Conservation (phyloP, 1,140 invertebrate genomes). For the Conus betulinus region DNA sequence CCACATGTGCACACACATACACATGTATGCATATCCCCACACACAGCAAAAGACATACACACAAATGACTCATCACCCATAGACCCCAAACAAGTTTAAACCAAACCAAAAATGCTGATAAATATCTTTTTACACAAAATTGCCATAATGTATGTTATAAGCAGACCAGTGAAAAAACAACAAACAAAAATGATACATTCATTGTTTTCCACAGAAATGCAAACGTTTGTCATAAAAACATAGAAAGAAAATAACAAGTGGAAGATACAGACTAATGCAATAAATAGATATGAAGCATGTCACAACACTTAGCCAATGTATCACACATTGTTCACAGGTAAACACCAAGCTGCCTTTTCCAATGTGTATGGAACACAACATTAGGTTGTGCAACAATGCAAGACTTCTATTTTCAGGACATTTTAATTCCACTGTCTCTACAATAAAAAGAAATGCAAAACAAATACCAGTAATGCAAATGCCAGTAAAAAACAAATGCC, state of each 20-base stretch:
- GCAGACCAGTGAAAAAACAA: neutral
- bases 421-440: too few relatives aligned
- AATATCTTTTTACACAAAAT: neutral
- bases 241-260: neutral
- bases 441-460: too few relatives aligned
- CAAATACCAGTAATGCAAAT: too few relatives aligned
- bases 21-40: neutral
- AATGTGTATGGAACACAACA: neutral
- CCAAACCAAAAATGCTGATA: neutral
- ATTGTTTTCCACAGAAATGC: too few relatives aligned
- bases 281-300: neutral
- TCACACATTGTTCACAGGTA: neutral
- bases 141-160: neutral
- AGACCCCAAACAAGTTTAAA: neutral
- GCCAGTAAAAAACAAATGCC: too few relatives aligned
- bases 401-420: neutral
- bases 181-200: neutral
- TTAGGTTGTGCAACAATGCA: slow-evolving; percentile 13
- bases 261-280: neutral
- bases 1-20: neutral
- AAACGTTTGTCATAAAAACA: too few relatives aligned
- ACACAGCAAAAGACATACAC: neutral
- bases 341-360: neutral
- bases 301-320: neutral
- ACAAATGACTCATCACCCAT: neutral